Conservation (phyloP, 2,888 invertebrate species). For the Lasioglossum malachurum region DNA sequence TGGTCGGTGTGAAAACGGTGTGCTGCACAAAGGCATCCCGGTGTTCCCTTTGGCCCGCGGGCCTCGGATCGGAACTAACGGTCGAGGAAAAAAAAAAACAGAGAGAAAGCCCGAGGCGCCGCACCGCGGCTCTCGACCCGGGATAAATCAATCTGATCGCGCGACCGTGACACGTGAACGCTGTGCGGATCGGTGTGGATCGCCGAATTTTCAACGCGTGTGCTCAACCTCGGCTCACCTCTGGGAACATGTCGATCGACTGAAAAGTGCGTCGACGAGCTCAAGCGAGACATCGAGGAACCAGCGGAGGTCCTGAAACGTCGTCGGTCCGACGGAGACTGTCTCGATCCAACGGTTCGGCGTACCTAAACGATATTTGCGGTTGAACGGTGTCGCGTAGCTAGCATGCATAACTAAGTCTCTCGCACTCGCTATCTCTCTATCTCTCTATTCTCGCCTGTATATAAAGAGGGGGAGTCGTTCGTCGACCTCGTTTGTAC, state of each 20-base stretch:
- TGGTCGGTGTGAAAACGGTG: constrained; percentile 16
- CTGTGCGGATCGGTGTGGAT: neutral
- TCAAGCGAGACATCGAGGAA: neutral
- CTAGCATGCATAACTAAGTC: constrained; percentile 28
- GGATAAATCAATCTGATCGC: neutral
- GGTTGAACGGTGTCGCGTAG: constrained; percentile 39
- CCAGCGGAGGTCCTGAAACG: neutral
- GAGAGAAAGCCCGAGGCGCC: neutral
- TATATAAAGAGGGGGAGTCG: constrained; percentile 30
- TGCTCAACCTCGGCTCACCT: neutral
- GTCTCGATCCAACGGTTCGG: neutral
- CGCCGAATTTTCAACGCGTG: constrained; percentile 1
- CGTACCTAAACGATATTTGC: constrained; percentile 24
- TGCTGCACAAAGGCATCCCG: constrained; percentile 1
- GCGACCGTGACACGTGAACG: neutral
- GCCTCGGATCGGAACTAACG: constrained; percentile 4
- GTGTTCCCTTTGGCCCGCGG: neutral
- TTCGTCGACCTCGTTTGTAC: constrained; percentile 61
- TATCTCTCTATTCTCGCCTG: neutral
- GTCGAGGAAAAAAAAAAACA: neutral
- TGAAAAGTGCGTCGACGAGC: neutral
- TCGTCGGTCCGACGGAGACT: neutral
- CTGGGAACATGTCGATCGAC: neutral
- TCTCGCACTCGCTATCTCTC: constrained; percentile 19
- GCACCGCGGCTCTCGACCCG: neutral